A percentile compares a stretch with the other conserved stretches of the same genome.
Conservation (phyloP, 2,888 invertebrate species). For the Crioceris asparagi region DNA sequence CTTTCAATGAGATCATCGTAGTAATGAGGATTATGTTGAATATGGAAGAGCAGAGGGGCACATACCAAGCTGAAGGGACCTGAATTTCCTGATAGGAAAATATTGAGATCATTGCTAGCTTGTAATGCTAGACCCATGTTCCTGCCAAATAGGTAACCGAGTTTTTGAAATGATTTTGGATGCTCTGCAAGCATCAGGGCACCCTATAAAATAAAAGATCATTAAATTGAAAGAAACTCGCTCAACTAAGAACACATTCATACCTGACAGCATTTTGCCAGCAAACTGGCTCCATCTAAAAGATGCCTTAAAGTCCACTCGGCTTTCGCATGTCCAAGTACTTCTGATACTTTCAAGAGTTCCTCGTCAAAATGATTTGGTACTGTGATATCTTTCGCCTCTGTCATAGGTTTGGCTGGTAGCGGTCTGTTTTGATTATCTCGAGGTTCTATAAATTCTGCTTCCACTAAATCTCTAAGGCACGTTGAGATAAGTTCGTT, state of each 20-base stretch:
- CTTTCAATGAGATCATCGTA: constrained; percentile 54
- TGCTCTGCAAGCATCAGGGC: constrained; percentile 75
- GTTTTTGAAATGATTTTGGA: constrained; percentile 55
- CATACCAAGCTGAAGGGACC: constrained; percentile 58
- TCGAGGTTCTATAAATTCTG: constrained; percentile 74
- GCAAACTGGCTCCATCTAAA: constrained; percentile 58
- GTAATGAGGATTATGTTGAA: constrained; percentile 57
- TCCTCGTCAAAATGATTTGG: constrained; percentile 22
- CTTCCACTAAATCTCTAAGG: constrained; percentile 75
- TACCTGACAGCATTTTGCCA: constrained; percentile 71
- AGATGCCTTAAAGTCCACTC: constrained; percentile 59
- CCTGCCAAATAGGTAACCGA: constrained; percentile 78
- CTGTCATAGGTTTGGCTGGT: constrained; percentile 50
- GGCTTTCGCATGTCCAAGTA: constrained; percentile 51
- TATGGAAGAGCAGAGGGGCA: constrained; percentile 72
- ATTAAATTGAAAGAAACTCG: background rate
- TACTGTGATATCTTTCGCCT: constrained; percentile 18
- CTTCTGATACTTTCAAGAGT: constrained; percentile 25
- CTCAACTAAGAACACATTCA: constrained; percentile 1
- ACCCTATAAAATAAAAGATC: constrained; percentile 30
- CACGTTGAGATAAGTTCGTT: constrained; percentile 81
- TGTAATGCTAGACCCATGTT: constrained; percentile 85
- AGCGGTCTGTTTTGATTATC: constrained; percentile 75
- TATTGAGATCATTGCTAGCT: constrained; percentile 54
- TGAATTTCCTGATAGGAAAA: constrained; percentile 40